A percentile compares a stretch with the other conserved stretches of the same genome.
Evolutionary conservation across 2,113 vertebrate genomes (phyloP).

Genomic region (Siniperca knerii): DNA sequence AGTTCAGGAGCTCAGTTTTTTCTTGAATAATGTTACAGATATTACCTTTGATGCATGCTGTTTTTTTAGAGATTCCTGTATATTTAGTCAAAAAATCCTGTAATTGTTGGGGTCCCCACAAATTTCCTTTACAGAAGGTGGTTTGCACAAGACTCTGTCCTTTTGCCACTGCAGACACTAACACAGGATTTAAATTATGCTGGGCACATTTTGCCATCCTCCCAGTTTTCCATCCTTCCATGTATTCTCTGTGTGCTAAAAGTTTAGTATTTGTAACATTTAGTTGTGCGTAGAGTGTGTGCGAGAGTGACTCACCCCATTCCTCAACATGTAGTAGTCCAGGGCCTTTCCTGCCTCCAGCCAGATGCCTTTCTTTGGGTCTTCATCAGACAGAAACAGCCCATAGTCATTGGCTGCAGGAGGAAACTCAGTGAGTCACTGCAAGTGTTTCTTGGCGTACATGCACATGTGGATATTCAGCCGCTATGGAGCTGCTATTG

Average conservation of each 20-base stretch:
- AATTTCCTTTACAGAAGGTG: background rate
- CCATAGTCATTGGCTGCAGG: conserved; percentile 94
- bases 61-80: background rate
- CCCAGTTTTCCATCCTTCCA: background rate
- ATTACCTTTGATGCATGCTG: background rate
- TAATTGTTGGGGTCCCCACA: background rate
- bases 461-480: background rate
- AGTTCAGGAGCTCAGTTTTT: too few species aligned
- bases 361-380: conserved; percentile 99
- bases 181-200: background rate
- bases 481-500: background rate
- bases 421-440: conserved; percentile 47
- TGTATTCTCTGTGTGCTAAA: background rate
- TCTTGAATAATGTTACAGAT: background rate
- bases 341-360: conserved; percentile 96
- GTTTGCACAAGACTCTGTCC: too few species aligned
- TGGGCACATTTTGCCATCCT: background rate
- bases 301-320: conserved; percentile 88
- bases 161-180: background rate
- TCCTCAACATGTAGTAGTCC: conserved; percentile 99
- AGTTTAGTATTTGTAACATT: background rate
- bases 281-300: background rate
- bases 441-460: background rate
- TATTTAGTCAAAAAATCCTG: background rate
- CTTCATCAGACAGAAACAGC: conserved; percentile 97